Evolutionary conservation across 2,888 invertebrate species (phyloP), one percentile per base, ranked within the genome.

Genomic region (Isotomurus palustris): DNA sequence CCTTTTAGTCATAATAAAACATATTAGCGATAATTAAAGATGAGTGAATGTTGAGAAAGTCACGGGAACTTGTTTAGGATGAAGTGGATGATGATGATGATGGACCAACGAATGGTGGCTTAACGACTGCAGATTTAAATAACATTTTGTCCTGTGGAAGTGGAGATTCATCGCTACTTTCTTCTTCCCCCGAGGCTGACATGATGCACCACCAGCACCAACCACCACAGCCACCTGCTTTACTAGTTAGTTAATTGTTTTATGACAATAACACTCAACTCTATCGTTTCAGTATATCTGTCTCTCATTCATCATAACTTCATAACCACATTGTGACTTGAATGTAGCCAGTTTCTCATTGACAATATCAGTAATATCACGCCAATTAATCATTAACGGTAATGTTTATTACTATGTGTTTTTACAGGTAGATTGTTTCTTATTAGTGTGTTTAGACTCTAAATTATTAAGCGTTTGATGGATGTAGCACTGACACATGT

Each of bases 181-280:
- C 50, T 25, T 50, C 50, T 3, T 50, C 50, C 4, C 50, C 50
- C 25, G 50, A 50, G 40, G 32, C 32, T 6, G 50, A 50, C 27
- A 24, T 40, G 12, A n/a, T 38, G 50, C 50, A 50, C 50, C 50
- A 50, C 12, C 17, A 29, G 3, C 47, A 47, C 19, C 43, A n/a
- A 43, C 12, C 47, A 28, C 27, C 40, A 40, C 40, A 21, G 43
- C 21, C 43, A n/a, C n/a, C 21, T 22, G 50, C 50, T 50, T 50
- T 38, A 38, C 36, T 50, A 29, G 50, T 50, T 50, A 50, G 50
- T 49, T 27, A 17, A 17, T 40, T 5, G n/a, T n/a, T 6, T n/a
- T n/a, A 8, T 32, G 8, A 32, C 32, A 32, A 32, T 14, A 32
- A 32, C 8, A 10, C 32, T 10, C 32, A 32, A 32, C 32, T 32